Base-by-base conservation (phyloP, 2,797 vertebrate species). In the Manis javanica region DNA sequence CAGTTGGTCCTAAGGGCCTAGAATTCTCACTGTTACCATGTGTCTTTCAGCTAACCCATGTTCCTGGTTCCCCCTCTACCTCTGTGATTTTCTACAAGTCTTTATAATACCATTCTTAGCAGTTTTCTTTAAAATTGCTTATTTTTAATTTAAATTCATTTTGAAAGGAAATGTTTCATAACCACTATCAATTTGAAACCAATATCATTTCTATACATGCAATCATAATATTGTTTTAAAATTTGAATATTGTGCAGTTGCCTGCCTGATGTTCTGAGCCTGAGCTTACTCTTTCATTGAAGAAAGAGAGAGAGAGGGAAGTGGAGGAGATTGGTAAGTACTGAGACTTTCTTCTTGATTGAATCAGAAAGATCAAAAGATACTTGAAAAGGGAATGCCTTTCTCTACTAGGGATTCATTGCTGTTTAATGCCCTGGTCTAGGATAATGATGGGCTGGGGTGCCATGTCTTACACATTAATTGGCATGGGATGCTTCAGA, bases 81-180 rank as follows among this genome's bases (percentile, higher is more conserved):
- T 84, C 75, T 69, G 51, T 21, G 69, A 79, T 86, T 83, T 82
- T 64, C 88, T 84, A 55, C 51, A 66, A 34, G 13, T 64, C 46
- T 72, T 53, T 19, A 11, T 61, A 19, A 86, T 13, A 64, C 13
- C 4, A 2, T 55, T 82, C 10, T 93, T 87, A 57, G 37, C 68
- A 39, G 3, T 61, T 91, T 91, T 53, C 71, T 96, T 87, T 49
- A 87, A 63, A 68, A 46, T 75, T 7, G 66, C 12, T 64, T 18
- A 29, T 57, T 63, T 39, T 74, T 87, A 39, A n/a, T 63, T 69
- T n/a, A 68, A 71, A 87, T 91, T 90, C 10, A 53, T 34, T 77
- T 78, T 37, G n/a, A 90, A 95, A 90, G 51, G 57, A 82, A 93
- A 63, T 18, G 74, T 69, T 92, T 94, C 74, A 74, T 55, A 95